Conservation (phyloP, 2,888 invertebrate species). For the Amphipoea oculea region DNA sequence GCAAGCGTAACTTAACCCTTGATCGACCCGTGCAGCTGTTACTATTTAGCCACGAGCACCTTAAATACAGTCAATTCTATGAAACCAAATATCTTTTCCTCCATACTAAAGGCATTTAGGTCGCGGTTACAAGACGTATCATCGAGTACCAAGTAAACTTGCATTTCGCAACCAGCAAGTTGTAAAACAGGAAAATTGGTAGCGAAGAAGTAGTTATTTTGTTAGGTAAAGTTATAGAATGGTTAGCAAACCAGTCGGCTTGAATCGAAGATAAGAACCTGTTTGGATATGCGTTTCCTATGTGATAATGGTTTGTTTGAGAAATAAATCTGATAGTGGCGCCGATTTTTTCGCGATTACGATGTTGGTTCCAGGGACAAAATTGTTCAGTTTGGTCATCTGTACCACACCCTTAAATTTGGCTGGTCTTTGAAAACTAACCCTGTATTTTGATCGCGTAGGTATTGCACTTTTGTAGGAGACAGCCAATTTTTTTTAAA, state of each 20-base stretch:
- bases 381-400: too few species aligned
- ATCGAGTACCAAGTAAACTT: conserved; percentile 17
- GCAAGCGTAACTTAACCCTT: not conserved
- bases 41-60: not conserved
- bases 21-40: not conserved
- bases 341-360: too few species aligned
- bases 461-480: not conserved
- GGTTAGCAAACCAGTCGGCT: conserved; percentile 16
- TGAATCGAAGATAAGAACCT: conserved; percentile 23
- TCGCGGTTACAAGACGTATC: conserved; percentile 26
- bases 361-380: too few species aligned
- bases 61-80: not conserved
- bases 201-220: conserved; percentile 30
- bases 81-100: conserved; percentile 19
- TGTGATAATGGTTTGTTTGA: not conserved
- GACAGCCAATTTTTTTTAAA: not conserved
- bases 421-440: too few species aligned
- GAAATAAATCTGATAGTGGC: not conserved
- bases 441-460: not conserved
- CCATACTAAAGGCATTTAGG: conserved; percentile 48
- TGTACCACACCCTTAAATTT: too few species aligned
- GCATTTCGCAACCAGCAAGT: conserved; percentile 42
- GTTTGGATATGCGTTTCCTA: conserved; percentile 22
- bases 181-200: conserved; percentile 59
- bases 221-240: conserved; percentile 36